Conservation (phyloP, 2,113 vertebrate genomes). For the Thamnophis sirtalis region DNA sequence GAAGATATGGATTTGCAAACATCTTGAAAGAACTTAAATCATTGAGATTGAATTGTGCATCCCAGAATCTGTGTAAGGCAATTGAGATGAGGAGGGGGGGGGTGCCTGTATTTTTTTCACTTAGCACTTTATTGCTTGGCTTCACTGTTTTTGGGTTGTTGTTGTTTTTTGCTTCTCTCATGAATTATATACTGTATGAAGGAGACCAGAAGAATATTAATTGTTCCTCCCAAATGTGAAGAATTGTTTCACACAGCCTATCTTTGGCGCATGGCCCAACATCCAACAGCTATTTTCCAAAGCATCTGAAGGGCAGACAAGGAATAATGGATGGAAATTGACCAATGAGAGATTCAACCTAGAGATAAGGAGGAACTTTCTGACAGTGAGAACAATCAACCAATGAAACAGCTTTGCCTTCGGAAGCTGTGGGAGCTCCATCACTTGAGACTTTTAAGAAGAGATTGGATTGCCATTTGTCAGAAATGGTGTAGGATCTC, state of each 20-base stretch:
- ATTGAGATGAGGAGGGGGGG: background rate
- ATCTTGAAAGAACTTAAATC: background rate
- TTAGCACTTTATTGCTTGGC: background rate
- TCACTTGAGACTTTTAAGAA: too few relatives aligned
- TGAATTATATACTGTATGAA: background rate
- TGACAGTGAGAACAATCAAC: too few relatives aligned
- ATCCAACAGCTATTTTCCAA: background rate
- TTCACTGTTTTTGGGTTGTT: background rate
- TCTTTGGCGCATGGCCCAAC: background rate
- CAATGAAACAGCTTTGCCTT: too few relatives aligned
- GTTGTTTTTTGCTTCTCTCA: background rate
- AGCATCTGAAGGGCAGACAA: too few relatives aligned
- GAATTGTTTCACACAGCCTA: background rate
- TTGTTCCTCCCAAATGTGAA: background rate
- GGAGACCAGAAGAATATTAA: background rate
- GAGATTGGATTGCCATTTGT: too few relatives aligned
- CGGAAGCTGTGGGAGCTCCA: too few relatives aligned
- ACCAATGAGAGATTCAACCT: too few relatives aligned
- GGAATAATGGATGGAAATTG: too few relatives aligned
- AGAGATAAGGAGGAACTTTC: too few relatives aligned
- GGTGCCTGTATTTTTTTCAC: background rate
- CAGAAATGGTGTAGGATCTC: too few relatives aligned
- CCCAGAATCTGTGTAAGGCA: background rate
- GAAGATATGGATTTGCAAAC: background rate
- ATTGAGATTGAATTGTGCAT: background rate